These are phyloP conservation scores for Drosophila demipolita DNA, from an alignment of 2,888 invertebrate genomes.

Conservation along the genomic window DNA sequence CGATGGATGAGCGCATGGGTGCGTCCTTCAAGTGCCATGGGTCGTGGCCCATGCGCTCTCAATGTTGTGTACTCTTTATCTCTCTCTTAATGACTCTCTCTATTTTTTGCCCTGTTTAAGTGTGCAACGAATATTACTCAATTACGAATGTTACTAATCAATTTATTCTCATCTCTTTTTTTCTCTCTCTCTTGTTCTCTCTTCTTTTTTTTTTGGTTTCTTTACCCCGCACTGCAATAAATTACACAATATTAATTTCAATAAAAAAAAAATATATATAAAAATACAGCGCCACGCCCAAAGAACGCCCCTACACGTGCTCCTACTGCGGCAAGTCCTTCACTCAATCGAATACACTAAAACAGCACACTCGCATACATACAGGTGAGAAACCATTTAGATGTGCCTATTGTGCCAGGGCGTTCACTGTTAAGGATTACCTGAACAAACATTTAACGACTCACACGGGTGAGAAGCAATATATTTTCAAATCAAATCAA, in stretches of 20 bases:
- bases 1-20: conserved; percentile 70
- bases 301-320: conserved; percentile 85
- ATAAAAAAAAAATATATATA: conserved; percentile 20
- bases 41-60: conserved; percentile 66
- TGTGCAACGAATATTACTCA: conserved; percentile 36
- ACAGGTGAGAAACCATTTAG: conserved; percentile 85
- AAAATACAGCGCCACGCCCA: conserved; percentile 82
- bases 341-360: conserved; percentile 85
- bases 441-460: conserved; percentile 85
- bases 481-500: conserved; percentile 82
- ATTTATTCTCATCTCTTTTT: conserved; percentile 63
- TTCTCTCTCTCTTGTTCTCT: conserved; percentile 38
- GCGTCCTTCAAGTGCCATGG: conserved; percentile 62
- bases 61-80: conserved; percentile 46
- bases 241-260: conserved; percentile 15
- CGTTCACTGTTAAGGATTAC: conserved; percentile 85
- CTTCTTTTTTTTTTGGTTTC: conserved; percentile 39
- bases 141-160: conserved; percentile 71
- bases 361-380: conserved; percentile 85
- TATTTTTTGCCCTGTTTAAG: conserved; percentile 32
- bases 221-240: conserved; percentile 52
- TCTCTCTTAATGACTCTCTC: conserved; percentile 15
- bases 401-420: conserved; percentile 85
- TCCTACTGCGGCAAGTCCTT: conserved; percentile 85
- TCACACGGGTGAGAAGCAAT: conserved; percentile 85